Base-by-base conservation (phyloP, 2,888 invertebrate species). In the Papilio gigon region DNA sequence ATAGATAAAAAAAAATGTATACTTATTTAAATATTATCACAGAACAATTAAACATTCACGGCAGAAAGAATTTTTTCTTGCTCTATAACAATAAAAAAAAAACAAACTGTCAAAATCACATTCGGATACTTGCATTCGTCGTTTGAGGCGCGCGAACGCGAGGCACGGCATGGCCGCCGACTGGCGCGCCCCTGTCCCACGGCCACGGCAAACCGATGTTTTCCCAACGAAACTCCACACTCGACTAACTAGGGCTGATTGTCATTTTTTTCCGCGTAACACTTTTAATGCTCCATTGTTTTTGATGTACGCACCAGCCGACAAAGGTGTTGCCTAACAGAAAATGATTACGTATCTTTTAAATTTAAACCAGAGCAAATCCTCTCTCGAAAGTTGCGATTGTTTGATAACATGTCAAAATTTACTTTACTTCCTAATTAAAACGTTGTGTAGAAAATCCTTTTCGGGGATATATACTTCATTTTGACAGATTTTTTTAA, bases 151-250 rank as follows among this genome's bases (percentile, higher is more conserved):
- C 73, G 79, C 77, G 59, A 85, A 83, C 71, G 87, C 84, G 67
- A 84, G 83, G 80, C 92, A 92, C 83, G 89, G 91, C 91, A 92
- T 92, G 84, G 79, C 80, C 79, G 84, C 79, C 80, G 81, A 83
- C 84, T 82, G 80, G 77, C 78, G 77, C 77, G 76, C 78, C 78
- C 69, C 63, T 65, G 65, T 71, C 73, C 71, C 73, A 74, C 74
- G 71, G 72, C 74, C 74, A 76, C 71, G 74, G 72, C 74, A 73
- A 73, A 67, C 68, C 69, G 71, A 56, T 80, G 82, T 84, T 87
- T 87, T 86, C 82, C 85, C 84, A 87, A 80, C 83, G 87, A 79
- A 81, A 83, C 74, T 80, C 84, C 70, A 73, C 75, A 73, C 77
- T 78, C 79, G 77, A 86, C 88, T 85, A 82, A 85, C 84, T 83